phyloP scores from a whole-genome alignment of 2,113 vertebrate genomes.

The Amphilophus citrinellus region DNA sequence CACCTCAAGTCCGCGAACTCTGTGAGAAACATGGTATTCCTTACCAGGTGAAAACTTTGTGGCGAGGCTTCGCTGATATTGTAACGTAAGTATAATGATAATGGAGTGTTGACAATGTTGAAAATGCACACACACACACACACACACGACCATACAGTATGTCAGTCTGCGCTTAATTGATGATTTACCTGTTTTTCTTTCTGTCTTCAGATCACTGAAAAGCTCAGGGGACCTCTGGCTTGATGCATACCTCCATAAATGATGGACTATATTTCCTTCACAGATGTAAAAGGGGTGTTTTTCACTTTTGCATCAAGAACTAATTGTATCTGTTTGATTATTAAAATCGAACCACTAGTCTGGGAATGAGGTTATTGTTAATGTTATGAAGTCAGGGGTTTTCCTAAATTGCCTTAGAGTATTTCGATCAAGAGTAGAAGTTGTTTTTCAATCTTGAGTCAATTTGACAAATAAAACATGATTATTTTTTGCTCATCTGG shows the following conservation, averaged over 20 bases:
- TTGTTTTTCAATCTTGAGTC: conserved; percentile 8
- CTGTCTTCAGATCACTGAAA: conserved; percentile 74
- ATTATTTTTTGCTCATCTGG: not conserved
- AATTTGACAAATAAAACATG: conserved; percentile 11
- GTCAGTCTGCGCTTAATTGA: no score
- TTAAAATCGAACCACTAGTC: conserved; percentile 11
- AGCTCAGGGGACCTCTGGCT: conserved; percentile 91
- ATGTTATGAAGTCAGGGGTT: conserved; percentile 12
- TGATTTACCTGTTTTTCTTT: not conserved
- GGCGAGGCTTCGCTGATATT: conserved; percentile 84
- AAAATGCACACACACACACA: not conserved
- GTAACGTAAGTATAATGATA: conserved; percentile 78
- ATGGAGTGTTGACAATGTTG: not conserved
- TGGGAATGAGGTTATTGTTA: conserved; percentile 15
- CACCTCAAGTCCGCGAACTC: conserved; percentile 87
- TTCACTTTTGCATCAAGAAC: not conserved
- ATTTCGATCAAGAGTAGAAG: not conserved
- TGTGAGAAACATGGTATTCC: conserved; percentile 89
- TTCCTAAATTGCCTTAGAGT: not conserved
- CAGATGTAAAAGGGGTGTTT: not conserved
- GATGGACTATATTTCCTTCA: conserved; percentile 52
- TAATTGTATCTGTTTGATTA: conserved; percentile 17
- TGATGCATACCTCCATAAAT: conserved; percentile 96
- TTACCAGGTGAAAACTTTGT: conserved; percentile 89
- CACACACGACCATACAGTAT: not conserved